Conservation (phyloP, 2,797 vertebrate species). For the Tapirus indicus region DNA sequence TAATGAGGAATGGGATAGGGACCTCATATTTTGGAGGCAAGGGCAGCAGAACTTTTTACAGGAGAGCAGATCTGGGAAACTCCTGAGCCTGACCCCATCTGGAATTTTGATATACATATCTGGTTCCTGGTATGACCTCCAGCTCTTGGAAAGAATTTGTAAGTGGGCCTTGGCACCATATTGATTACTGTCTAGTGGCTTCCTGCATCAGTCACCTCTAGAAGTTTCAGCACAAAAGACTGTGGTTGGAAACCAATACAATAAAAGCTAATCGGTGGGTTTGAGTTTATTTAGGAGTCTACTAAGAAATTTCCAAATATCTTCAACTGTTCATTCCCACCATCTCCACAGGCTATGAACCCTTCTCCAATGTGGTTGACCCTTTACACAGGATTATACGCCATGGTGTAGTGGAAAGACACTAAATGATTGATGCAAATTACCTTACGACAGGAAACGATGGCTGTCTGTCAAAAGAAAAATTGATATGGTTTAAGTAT, state of each 20-base stretch:
- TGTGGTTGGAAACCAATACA: background rate
- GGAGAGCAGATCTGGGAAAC: background rate
- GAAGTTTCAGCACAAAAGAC: background rate
- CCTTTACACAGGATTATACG: background rate
- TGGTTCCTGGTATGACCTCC: background rate
- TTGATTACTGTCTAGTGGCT: background rate
- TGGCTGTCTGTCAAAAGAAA: slow-evolving; percentile 35
- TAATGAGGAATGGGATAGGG: background rate
- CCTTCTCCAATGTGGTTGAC: background rate
- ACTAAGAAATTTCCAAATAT: background rate
- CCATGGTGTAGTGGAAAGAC: background rate
- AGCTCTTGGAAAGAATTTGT: background rate
- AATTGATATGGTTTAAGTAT: background rate
- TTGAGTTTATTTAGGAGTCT: background rate
- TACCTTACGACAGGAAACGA: slow-evolving; percentile 36
- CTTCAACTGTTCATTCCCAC: background rate
- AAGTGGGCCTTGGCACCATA: background rate
- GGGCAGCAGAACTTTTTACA: background rate
- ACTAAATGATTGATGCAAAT: slow-evolving; percentile 37
- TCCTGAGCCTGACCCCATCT: background rate
- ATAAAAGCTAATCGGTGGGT: background rate
- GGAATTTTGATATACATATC: background rate
- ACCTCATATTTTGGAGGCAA: background rate
- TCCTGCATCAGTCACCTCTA: background rate
- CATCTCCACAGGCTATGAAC: background rate